A percentile compares a stretch with the other conserved stretches of the same genome.
phyloP scores from a whole-genome alignment of 2,888 invertebrate species.

The Girardia tigrina region DNA sequence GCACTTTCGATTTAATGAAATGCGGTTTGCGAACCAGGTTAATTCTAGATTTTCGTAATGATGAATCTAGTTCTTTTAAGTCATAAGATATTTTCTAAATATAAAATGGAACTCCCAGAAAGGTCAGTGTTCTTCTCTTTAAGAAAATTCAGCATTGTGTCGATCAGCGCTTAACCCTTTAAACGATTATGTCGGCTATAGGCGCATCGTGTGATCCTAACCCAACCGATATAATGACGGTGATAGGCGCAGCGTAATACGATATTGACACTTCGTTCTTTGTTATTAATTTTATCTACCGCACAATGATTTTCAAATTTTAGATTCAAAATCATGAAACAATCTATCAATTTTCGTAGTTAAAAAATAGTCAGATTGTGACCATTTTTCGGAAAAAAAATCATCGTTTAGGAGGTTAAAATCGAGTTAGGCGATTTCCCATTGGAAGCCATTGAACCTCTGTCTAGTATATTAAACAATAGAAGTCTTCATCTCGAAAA shows the following conservation, averaged over 20 bases:
- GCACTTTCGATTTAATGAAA: neutral
- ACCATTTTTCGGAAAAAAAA: no score
- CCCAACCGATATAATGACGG: no score
- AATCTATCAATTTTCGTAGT: no score
- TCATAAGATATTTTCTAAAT: neutral
- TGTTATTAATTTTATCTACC: no score
- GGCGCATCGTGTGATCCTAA: no score
- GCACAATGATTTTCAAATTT: no score
- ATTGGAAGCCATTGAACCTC: neutral
- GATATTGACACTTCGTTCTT: no score
- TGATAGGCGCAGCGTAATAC: no score
- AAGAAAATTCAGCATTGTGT: neutral
- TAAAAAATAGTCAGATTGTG: no score
- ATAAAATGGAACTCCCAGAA: neutral
- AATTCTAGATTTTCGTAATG: neutral
- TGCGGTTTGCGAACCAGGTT: neutral
- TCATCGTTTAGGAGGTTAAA: no score
- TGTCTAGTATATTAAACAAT: neutral
- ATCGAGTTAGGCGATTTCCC: neutral
- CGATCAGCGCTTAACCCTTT: neutral
- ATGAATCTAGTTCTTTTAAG: neutral
- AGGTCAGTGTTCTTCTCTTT: neutral
- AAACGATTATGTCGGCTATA: no score
- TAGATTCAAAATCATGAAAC: no score
- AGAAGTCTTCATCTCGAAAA: neutral